phyloP scores from a whole-genome alignment of 2,113 vertebrate species.

The Macquaria australasica region DNA sequence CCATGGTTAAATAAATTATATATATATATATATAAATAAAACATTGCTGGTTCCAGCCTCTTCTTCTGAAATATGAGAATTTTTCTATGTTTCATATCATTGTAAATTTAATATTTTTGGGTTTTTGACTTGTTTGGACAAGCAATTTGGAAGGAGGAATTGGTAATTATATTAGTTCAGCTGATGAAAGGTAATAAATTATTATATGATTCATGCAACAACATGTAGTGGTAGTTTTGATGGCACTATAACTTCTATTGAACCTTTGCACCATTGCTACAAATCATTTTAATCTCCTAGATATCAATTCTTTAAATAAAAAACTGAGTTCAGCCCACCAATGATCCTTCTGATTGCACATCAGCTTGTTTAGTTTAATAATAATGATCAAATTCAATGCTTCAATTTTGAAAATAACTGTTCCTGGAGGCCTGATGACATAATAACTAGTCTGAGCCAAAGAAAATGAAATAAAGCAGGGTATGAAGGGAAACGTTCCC shows the following conservation, averaged over 20 bases:
- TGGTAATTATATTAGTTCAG: background rate
- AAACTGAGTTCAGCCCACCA: background rate
- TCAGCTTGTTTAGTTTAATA: slow-evolving; percentile 1
- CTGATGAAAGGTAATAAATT: background rate
- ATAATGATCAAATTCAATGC: background rate
- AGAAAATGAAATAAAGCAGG: background rate
- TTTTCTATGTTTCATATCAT: background rate
- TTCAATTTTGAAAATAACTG: slow-evolving; percentile 1
- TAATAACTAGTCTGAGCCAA: slow-evolving; percentile 4
- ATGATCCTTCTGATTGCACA: background rate
- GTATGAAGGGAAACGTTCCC: background rate
- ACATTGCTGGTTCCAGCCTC: background rate
- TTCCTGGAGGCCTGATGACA: background rate
- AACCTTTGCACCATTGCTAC: background rate
- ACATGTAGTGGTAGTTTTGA: background rate
- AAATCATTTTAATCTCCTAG: background rate
- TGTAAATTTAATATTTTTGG: background rate
- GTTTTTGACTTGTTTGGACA: background rate
- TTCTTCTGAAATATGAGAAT: background rate
- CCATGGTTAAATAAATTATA: too few relatives aligned
- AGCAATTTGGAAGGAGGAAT: too few relatives aligned
- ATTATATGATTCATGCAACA: too few relatives aligned
- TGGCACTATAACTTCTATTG: background rate
- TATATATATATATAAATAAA: too few relatives aligned
- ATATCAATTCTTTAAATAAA: background rate